A percentile compares a stretch with the other conserved stretches of the same genome.
phyloP scores from a whole-genome alignment of 2,888 invertebrate species.

The Lycaena phlaeas region DNA sequence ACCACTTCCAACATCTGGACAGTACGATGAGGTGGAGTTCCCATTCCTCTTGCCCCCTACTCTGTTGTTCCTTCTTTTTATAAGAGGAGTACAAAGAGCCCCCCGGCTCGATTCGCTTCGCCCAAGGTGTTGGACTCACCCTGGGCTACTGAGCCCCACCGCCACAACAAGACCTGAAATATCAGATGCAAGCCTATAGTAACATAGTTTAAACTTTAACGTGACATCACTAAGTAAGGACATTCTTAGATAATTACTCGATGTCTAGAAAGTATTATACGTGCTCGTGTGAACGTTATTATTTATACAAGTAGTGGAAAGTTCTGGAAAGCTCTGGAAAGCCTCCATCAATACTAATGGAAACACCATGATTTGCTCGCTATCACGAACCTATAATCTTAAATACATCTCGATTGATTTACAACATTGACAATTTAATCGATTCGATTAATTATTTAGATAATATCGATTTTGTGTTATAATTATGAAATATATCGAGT shows the following conservation, averaged over 20 bases:
- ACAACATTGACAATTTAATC: slow-evolving; percentile 4
- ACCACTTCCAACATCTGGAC: no score
- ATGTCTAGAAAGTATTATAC: slow-evolving; percentile 38
- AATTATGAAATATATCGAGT: no score
- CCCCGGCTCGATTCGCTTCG: no score
- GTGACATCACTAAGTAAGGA: slow-evolving; percentile 18
- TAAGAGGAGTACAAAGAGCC: no score
- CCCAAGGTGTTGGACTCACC: no score
- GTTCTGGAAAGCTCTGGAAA: slow-evolving; percentile 37
- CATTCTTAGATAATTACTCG: slow-evolving; percentile 25
- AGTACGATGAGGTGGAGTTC: no score
- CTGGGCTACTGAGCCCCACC: no score
- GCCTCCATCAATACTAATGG: slow-evolving; percentile 16
- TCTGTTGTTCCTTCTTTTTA: no score
- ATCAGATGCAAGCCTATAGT: slow-evolving; percentile 14
- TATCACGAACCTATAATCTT: slow-evolving; percentile 9
- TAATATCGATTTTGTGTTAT: slow-evolving; percentile 2
- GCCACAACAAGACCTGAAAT: no score
- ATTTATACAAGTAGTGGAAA: slow-evolving; percentile 48
- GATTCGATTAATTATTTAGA: slow-evolving; percentile 5
- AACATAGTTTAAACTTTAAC: no score
- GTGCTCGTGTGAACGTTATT: slow-evolving; percentile 50
- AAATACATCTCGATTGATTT: slow-evolving; percentile 6
- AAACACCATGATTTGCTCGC: slow-evolving; percentile 10
- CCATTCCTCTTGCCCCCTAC: no score